Base-by-base conservation (phyloP, 2,113 vertebrate species). In the Amblyornis subalaris region DNA sequence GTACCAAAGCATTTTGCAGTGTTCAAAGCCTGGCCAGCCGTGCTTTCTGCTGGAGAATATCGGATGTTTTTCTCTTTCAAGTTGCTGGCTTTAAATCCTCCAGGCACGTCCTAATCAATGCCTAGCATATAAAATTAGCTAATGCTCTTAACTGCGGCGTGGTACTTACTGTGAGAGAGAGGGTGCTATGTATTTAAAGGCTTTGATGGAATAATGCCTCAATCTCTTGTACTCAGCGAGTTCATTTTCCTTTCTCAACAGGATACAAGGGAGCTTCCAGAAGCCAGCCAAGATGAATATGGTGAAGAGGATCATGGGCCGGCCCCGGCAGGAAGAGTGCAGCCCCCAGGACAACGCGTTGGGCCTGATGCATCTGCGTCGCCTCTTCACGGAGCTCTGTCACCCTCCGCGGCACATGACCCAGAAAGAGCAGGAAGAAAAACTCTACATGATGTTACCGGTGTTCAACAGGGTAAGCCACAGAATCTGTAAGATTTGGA, bases 251-350 rank as follows among this genome's bases (percentile, higher is more conserved):
- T 93, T 79, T 87, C 67, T 53, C 74, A 62, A 10, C 97, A 99
- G 99, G 98, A 96, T 98, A 90, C 92, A 83, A 94, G 98, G 97
- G 95, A 98, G 96, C 96, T 97, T 98, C 95, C 98, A 97, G 87
- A 98, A 98, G 95, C 91, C 97, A 95, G 98, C 97, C 96, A 99
- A 98, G 98, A 99, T 99, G 99, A 99, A 99, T 98, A 99, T 99
- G 99, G 99, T 99, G 97, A 99, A 99, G 96, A 98, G 99, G 97
- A 99, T 99, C 96, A 99, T 99, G 99, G 99, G 99, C 86, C 98
- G 99, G 95, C 99, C 99, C 0, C 97, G 99, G 97, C 99, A 99
- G 97, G 99, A 99, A 89, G 99, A 99, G 97, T 99, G 99, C 94
- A 99, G 99, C 94, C 99, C 99, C 2, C 99, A 99, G 96, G 99